Conservation (phyloP, 2,113 vertebrate species). For the Leucoraja erinaceus region DNA sequence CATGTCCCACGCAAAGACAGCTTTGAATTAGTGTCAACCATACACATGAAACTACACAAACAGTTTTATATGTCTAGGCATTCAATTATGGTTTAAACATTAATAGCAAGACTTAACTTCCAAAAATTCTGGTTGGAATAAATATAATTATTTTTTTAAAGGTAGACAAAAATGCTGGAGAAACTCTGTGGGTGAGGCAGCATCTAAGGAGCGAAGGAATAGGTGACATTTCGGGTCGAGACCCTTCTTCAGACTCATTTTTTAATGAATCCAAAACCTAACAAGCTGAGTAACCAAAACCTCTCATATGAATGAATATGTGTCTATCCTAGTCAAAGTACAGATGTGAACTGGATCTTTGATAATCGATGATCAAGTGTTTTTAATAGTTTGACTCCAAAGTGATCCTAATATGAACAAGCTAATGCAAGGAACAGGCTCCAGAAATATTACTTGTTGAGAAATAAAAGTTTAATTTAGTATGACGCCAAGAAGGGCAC, state of each 20-base stretch:
- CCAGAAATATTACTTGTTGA: no score
- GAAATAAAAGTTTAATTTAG: neutral
- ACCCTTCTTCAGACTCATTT: no score
- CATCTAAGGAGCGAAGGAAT: no score
- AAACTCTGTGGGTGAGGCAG: no score
- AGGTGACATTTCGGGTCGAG: no score
- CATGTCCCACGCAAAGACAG: neutral
- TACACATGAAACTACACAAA: neutral
- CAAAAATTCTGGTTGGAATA: neutral
- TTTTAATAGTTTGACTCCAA: neutral
- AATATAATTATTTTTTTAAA: no score
- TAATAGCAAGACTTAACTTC: neutral
- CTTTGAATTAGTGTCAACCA: conserved; percentile 3
- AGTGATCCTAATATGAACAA: neutral
- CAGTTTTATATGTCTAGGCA: neutral
- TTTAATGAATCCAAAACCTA: no score
- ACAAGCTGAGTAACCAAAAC: neutral
- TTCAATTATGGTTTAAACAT: neutral
- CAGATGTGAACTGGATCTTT: neutral
- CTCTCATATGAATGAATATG: neutral
- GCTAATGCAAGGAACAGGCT: no score
- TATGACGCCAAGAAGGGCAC: neutral
- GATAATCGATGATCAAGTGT: neutral
- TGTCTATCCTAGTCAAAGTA: neutral
- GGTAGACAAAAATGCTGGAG: no score